Conservation (phyloP, 2,797 vertebrate species). For the Melanotaenia boesemani region DNA sequence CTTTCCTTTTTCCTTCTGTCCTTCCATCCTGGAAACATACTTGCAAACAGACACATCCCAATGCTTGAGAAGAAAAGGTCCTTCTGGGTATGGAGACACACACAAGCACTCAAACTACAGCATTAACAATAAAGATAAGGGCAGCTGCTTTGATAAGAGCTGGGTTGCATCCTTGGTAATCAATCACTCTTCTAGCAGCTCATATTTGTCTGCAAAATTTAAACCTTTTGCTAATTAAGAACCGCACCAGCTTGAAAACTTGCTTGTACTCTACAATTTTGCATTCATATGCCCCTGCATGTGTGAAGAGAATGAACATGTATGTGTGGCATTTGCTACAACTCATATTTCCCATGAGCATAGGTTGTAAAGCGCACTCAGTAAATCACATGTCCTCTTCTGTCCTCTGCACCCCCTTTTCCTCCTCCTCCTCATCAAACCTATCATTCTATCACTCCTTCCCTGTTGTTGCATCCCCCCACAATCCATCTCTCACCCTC, state of each 20-base stretch:
- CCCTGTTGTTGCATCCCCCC: slow-evolving; percentile 25
- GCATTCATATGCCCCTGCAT: slow-evolving; percentile 31
- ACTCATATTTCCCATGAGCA: slow-evolving; percentile 76
- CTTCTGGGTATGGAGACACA: slow-evolving; percentile 6
- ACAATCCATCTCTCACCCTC: not conserved
- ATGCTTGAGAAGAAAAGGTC: slow-evolving; percentile 20
- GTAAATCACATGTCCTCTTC: slow-evolving; percentile 73
- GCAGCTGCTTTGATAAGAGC: slow-evolving; percentile 42
- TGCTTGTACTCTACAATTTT: slow-evolving; percentile 44
- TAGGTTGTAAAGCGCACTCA: slow-evolving; percentile 68
- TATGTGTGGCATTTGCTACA: slow-evolving; percentile 32
- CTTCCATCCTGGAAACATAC: slow-evolving; percentile 39
- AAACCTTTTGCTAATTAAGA: slow-evolving; percentile 62
- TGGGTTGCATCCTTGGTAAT: slow-evolving; percentile 39
- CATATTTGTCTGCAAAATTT: slow-evolving; percentile 31
- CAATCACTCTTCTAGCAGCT: slow-evolving; percentile 54
- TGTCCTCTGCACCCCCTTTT: slow-evolving; percentile 50
- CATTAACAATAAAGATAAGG: slow-evolving; percentile 16
- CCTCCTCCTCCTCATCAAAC: slow-evolving; percentile 54
- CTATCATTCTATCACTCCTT: slow-evolving; percentile 63
- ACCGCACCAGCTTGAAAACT: slow-evolving; percentile 25
- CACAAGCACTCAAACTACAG: slow-evolving; percentile 14
- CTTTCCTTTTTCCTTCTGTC: slow-evolving; percentile 34
- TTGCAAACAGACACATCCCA: slow-evolving; percentile 27
- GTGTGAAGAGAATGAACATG: slow-evolving; percentile 37